Evolutionary conservation across 2,888 invertebrate species (phyloP), one percentile per base, ranked within the genome.

Genomic region (Nymphalis urticae): DNA sequence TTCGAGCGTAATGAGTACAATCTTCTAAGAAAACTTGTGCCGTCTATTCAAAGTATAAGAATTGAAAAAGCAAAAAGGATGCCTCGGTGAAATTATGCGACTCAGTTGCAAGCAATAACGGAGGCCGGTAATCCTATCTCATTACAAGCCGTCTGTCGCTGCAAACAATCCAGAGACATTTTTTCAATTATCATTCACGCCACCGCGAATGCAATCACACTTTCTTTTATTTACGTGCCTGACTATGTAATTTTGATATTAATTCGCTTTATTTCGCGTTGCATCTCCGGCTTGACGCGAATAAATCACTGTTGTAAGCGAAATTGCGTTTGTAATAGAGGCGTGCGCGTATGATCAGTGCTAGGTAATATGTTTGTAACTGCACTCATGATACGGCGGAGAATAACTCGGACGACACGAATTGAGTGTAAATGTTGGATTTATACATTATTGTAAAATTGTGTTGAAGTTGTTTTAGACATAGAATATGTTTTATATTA

Each of bases 141-240:
- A 89, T 89, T 88, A 87, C 77, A 68, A 71, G 75, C 56, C 36
- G n/a, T 56, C 56, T 56, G 74, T 75, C 77, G 80, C 81, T 79
- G 82, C 82, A 84, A 85, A 85, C 82, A 86, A 85, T 86, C 82
- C 83, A 84, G 83, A 80, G 89, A 89, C 89, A 89, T 86, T 88
- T 90, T 89, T 89, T 89, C 89, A 90, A 90, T 90, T 90, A 90
- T 79, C 78, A 78, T 73, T 27, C 19, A 71, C 77, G 82, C 85
- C 84, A 85, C 88, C 84, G 82, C 81, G 80, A 84, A 79, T 81
- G 85, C 86, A 88, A 88, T 88, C 84, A 84, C 79, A 84, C 83
- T 82, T 82, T 84, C 83, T 85, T 85, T 84, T 85, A 84, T 84
- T 82, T 76, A 76, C 68, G 71, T 76, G 75, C 72, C 76, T 77